Conservation (phyloP, 2,113 vertebrate species). For the Xenopus tropicalis region UCB_Xtro_10.0 CM004446.2:85126001-85126500, state of each 20-base stretch:
- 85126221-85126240: conserved; percentile 7
- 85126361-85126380: background rate
- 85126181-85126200: conserved; percentile 57
- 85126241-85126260: background rate
- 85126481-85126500: conserved; percentile 20
- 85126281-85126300: background rate
- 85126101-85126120: too few species aligned
- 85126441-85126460: conserved; percentile 4
- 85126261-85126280: background rate
- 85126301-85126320: background rate
- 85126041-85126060: too few species aligned
- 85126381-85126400: background rate
- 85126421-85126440: background rate
- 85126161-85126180: conserved; percentile 69
- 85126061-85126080: too few species aligned
- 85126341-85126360: background rate
- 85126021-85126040: too few species aligned
- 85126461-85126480: conserved; percentile 3
- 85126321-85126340: background rate
- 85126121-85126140: too few species aligned
- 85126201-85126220: conserved; percentile 65
- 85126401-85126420: background rate
- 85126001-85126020: too few species aligned
- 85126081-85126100: too few species aligned
- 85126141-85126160: conserved; percentile 34